A percentile compares a stretch with the other conserved stretches of the same genome.
phyloP scores from a whole-genome alignment of 1,140 invertebrate genomes.

The Elysia chlorotica region DNA sequence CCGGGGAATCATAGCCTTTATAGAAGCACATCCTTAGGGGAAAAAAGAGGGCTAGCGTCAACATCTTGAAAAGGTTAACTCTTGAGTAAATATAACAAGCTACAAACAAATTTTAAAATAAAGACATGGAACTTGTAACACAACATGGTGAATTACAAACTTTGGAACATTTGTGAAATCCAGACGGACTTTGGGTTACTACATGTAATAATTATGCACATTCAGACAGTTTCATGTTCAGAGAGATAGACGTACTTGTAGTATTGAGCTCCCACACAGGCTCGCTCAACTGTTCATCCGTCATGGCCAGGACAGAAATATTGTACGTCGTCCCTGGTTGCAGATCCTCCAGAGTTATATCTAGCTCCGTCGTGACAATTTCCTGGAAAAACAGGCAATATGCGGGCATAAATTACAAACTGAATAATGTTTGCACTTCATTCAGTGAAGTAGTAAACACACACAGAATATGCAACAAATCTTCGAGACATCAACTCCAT shows the following conservation, averaged over 20 bases:
- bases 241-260: conserved; percentile 23
- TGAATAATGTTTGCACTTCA: not conserved
- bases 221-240: no score
- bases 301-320: conserved; percentile 27
- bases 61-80: no score
- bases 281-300: conserved; percentile 29
- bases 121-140: not conserved
- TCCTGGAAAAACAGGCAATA: not conserved
- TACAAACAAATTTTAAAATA: not conserved
- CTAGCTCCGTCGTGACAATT: not conserved
- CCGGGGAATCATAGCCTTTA: no score
- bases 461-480: no score
- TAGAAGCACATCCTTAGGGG: no score
- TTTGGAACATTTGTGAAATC: not conserved
- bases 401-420: not conserved
- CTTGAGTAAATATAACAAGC: no score
- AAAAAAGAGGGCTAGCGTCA: no score
- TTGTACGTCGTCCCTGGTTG: conserved; percentile 41
- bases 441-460: no score
- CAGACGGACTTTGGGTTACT: not conserved
- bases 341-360: conserved; percentile 19
- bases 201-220: not conserved
- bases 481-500: no score
- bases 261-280: conserved; percentile 25
- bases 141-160: not conserved